Evolutionary conservation across 2,888 invertebrate species (phyloP), one percentile per base, ranked within the genome.

Genomic region (Disparrhopalites patrizii): DNA sequence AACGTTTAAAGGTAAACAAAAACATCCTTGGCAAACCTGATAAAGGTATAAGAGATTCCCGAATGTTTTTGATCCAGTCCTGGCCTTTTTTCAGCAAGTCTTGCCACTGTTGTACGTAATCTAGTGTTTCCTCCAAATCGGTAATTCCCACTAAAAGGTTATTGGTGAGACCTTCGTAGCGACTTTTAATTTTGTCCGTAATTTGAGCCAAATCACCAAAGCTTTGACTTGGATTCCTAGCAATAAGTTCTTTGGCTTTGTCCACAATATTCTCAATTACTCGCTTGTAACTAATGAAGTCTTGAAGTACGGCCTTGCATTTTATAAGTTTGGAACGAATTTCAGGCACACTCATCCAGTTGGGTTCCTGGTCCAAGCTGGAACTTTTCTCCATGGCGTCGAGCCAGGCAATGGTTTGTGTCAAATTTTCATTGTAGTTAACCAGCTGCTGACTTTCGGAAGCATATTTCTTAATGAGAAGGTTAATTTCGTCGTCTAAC

Each of bases 221-320:
- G 72, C 84, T 84, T 33, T 82, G 69, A 4, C 67, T 70, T 2
- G 83, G 77, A 51, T 82, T 83, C 70, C 86, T 82, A 58, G 86
- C 82, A 2, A 88, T 83, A 13, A 88, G 78, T 20, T 84, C 84
- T 73, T 88, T 86, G 0, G 93, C 92, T 79, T 94, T 95, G 77
- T 94, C 94, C 7, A 89, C 88, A 1, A 95, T 87, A 4, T 89
- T 88, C 81, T 96, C 95, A 47, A 96, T 87, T 4, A 94, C 87
- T 73, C 93, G 83, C 78, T 94, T 94, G 77, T 96, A 91, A 0
- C 93, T 89, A 65, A 87, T 81, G 27, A 94, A 91, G 80, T 97
- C 96, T 81, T 96, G 94, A 62, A 91, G 84, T 54, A 88, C 82
- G 0, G 91, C 82, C 79, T 91, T 93, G 77, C 89, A 87, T 79